Conservation (phyloP, 2,888 invertebrate genomes). For the Amiota mariae region DNA sequence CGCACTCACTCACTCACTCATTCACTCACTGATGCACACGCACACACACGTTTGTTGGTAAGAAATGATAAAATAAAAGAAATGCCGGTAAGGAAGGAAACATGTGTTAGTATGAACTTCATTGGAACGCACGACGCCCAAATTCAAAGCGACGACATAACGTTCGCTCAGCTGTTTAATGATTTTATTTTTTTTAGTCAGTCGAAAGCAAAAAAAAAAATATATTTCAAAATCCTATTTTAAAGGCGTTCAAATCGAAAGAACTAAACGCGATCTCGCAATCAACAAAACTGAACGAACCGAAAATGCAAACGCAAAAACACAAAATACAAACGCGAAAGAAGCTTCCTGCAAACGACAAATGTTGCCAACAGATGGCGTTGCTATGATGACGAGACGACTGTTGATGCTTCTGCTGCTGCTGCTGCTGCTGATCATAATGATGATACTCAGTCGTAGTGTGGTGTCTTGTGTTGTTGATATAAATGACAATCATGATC, state of each 20-base stretch:
- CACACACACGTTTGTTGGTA: neutral
- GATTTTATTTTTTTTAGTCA: neutral
- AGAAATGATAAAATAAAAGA: too few species aligned
- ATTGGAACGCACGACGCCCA: too few species aligned
- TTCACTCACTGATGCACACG: neutral
- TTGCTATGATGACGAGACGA: neutral
- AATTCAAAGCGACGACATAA: too few species aligned
- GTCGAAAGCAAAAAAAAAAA: too few species aligned
- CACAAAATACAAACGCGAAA: neutral
- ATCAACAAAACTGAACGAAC: conserved; percentile 35
- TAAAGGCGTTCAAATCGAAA: conserved; percentile 6
- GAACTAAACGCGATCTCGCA: conserved; percentile 27
- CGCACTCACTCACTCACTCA: neutral
- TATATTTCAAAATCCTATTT: neutral
- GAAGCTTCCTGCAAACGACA: conserved; percentile 21
- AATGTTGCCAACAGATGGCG: conserved; percentile 28
- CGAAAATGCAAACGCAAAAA: neutral
- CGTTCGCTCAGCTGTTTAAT: neutral
- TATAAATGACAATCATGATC: conserved; percentile 49
- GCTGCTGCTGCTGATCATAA: too few species aligned
- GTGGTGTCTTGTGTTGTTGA: conserved; percentile 23
- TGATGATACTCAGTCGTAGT: too few species aligned
- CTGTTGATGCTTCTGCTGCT: too few species aligned
- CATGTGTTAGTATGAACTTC: too few species aligned
- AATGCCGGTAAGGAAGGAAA: too few species aligned